A percentile compares a stretch with the other conserved stretches of the same genome.
These are phyloP conservation scores for Ochlodes sylvanus DNA, from an alignment of 2,888 invertebrate genomes.

Conservation along the genomic window DNA sequence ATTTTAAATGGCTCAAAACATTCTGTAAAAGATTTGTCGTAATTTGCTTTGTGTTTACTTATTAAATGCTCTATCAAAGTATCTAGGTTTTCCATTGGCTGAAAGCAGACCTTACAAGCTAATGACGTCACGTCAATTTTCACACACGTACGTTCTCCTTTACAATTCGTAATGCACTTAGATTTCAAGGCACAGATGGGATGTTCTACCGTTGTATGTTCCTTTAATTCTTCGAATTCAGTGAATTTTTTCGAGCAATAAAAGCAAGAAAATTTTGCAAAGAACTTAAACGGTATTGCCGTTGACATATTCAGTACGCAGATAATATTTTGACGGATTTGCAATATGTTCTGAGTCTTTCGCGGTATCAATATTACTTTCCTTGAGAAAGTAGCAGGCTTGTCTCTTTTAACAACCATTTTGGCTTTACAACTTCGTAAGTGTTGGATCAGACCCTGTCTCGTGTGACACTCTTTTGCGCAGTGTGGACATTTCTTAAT, in stretches of 20 bases:
- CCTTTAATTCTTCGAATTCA: slow-evolving; percentile 68
- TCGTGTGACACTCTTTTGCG: slow-evolving; percentile 61
- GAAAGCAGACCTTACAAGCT: slow-evolving; percentile 64
- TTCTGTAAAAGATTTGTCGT: slow-evolving; percentile 62
- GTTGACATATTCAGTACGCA: slow-evolving; percentile 76
- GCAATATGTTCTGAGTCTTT: slow-evolving; percentile 62
- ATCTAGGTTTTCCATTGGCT: slow-evolving; percentile 58
- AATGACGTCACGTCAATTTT: slow-evolving; percentile 68
- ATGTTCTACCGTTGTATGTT: slow-evolving; percentile 65
- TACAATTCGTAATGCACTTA: slow-evolving; percentile 69
- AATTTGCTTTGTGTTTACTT: slow-evolving; percentile 63
- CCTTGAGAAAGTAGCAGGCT: slow-evolving; percentile 35
- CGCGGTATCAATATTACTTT: slow-evolving; percentile 51
- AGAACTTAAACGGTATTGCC: slow-evolving; percentile 73
- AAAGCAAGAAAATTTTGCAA: slow-evolving; percentile 71
- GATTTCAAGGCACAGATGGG: slow-evolving; percentile 69
- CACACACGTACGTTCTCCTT: slow-evolving; percentile 69
- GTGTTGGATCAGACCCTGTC: slow-evolving; percentile 65
- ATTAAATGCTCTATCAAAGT: slow-evolving; percentile 69
- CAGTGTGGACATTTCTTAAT: slow-evolving; percentile 67
- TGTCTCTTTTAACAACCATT: slow-evolving; percentile 46
- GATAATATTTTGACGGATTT: slow-evolving; percentile 70
- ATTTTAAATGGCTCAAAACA: slow-evolving; percentile 71
- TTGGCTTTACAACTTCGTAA: slow-evolving; percentile 64
- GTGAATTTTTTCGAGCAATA: slow-evolving; percentile 70